A percentile compares a stretch with the other conserved stretches of the same genome.
Evolutionary conservation across 1,140 invertebrate genomes (phyloP).

Genomic region (Globodera rostochiensis): DNA sequence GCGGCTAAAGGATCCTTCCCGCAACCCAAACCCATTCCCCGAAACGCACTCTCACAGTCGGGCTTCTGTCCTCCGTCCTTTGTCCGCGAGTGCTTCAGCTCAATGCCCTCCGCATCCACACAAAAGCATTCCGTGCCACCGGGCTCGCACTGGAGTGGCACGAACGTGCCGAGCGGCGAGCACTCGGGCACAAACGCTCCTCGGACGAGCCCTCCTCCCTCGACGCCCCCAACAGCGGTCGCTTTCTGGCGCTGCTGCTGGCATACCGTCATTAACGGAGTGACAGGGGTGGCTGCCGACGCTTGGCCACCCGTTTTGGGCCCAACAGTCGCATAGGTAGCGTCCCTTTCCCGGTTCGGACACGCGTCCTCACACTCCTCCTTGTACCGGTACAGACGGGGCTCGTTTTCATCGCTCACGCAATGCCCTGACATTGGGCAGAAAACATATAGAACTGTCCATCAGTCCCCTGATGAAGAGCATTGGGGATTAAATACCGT

Average conservation of each 20-base stretch:
- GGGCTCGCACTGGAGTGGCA: slow-evolving; percentile 59
- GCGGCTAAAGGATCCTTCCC: no score
- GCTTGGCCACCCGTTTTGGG: slow-evolving; percentile 4
- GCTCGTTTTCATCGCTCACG: slow-evolving; percentile 59
- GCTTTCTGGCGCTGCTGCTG: slow-evolving; percentile 52
- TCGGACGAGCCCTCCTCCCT: slow-evolving; percentile 25
- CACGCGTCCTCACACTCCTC: slow-evolving; percentile 65
- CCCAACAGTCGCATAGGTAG: slow-evolving; percentile 22
- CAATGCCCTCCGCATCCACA: slow-evolving; percentile 58
- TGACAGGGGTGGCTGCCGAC: slow-evolving; percentile 25
- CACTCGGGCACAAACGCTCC: slow-evolving; percentile 63
- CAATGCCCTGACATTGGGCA: slow-evolving; percentile 55
- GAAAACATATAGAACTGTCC: no score
- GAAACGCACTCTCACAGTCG: slow-evolving; percentile 59
- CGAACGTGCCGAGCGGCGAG: slow-evolving; percentile 47
- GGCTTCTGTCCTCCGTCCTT: slow-evolving; percentile 47
- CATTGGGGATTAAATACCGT: slow-evolving; percentile 42
- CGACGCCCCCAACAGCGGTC: neutral
- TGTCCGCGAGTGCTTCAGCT: slow-evolving; percentile 59
- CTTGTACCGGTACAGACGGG: slow-evolving; percentile 63
- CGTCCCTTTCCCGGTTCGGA: slow-evolving; percentile 18
- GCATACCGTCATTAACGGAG: slow-evolving; percentile 47
- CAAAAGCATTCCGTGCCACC: slow-evolving; percentile 59
- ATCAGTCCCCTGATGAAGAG: neutral
- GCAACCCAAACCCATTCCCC: no score